Evolutionary conservation across 2,888 invertebrate species (phyloP), one percentile per base, ranked within the genome.

Genomic region (Lottia gigantea): DNA sequence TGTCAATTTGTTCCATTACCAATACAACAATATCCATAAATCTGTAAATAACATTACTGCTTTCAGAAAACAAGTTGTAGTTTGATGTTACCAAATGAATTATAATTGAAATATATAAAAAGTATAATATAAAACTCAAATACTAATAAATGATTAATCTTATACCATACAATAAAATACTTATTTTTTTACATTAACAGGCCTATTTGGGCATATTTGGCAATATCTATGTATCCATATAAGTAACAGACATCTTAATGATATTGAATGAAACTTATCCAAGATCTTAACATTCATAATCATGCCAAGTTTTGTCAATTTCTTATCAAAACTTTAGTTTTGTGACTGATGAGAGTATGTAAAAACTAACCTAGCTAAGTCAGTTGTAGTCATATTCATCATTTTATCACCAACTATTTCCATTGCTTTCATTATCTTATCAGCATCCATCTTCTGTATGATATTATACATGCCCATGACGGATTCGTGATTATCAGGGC

Each of bases 341-440:
- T n/a, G n/a, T n/a, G n/a, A n/a, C n/a, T n/a, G 6, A 31, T 31
- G 31, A 4, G 6, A 31, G 31, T 31, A 6, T 31, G 2, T 40
- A 8, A 40, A 4, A 40, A 61, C 71, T 66, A 31, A 71, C 71
- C 46, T 23, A 8, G 67, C 26, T 16, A 64, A 26, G 46, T 68
- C 47, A 2, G 26, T 26, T 12, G 7, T 15, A 8, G 47, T 63
- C 49, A 66, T 16, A 46, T 31, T 62, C 26, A n/a, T 12, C 31
- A 71, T 25, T 15, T 15, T n/a, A 16, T 65, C 46, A 63, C 67
- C 66, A 16, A 66, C 55, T 19, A 69, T 65, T 1, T 64, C 66
- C 14, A 75, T 14, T 12, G 75, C 73, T 46, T 68, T 62, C 14
- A 46, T 45, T 19, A 75, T 45, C 61, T 64, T 68, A 0, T 70